Conservation (phyloP, 2,888 invertebrate species). For the Leistus spinibarbis region DNA sequence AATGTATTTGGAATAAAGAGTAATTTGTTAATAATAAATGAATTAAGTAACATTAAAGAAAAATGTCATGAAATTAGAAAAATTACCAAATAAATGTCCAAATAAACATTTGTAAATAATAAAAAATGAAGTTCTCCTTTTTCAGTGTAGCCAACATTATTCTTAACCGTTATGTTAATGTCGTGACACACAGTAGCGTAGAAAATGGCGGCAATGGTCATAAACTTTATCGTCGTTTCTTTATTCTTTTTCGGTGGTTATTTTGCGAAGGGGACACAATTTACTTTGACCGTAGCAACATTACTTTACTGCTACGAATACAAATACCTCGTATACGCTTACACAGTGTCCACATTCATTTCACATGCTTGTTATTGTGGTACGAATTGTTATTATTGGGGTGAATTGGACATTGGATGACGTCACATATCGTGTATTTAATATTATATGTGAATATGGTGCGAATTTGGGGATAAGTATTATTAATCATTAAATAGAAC, state of each 20-base stretch:
- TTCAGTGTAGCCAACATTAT: neutral
- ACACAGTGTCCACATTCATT: neutral
- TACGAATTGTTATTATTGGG: neutral
- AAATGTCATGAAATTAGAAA: no score
- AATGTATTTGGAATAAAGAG: no score
- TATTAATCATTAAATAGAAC: no score
- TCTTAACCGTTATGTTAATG: conserved; percentile 11
- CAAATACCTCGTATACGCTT: neutral
- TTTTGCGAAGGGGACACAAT: neutral
- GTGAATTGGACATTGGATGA: conserved; percentile 12
- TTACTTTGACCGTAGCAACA: neutral
- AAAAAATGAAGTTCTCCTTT: no score
- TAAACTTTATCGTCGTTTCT: conserved; percentile 16
- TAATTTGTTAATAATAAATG: no score
- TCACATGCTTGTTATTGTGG: neutral
- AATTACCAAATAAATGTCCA: no score
- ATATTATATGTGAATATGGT: neutral
- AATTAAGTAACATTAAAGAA: no score
- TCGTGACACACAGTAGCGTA: neutral
- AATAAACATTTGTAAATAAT: no score
- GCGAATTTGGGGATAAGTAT: neutral
- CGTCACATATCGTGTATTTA: neutral
- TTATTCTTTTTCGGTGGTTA: conserved; percentile 7
- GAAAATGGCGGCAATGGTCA: conserved; percentile 9
- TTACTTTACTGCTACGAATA: neutral